These are phyloP conservation scores for Mungos mungo DNA, from an alignment of 2,113 vertebrate species.

Conservation along the genomic window DNA sequence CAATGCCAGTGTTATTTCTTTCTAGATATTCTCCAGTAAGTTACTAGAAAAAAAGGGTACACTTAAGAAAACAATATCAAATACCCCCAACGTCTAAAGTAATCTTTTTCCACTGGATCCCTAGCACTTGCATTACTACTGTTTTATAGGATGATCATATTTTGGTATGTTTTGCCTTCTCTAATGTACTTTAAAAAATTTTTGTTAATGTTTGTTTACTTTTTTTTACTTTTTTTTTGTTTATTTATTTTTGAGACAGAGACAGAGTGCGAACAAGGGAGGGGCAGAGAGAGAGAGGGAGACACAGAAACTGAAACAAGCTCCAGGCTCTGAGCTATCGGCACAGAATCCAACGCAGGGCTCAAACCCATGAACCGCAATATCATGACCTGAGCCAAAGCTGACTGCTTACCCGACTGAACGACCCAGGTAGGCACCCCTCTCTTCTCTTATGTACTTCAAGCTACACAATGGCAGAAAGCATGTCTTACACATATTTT, in stretches of 20 bases:
- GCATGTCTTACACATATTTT: not conserved
- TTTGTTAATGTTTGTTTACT: too few relatives aligned
- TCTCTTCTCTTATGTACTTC: not conserved
- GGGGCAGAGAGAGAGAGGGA: too few relatives aligned
- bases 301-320: too few relatives aligned
- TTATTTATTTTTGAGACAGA: too few relatives aligned
- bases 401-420: too few relatives aligned
- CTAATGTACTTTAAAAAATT: not conserved
- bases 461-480: not conserved
- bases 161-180: not conserved
- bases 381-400: too few relatives aligned
- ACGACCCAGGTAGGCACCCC: too few relatives aligned
- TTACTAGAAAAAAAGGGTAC: not conserved
- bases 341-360: too few relatives aligned
- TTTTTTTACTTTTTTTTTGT: too few relatives aligned
- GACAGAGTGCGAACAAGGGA: too few relatives aligned
- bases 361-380: too few relatives aligned
- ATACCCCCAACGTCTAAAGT: not conserved
- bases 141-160: not conserved
- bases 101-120: not conserved
- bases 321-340: too few relatives aligned
- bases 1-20: not conserved
- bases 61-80: not conserved
- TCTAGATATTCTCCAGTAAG: not conserved
- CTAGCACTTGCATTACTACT: not conserved